Evolutionary conservation across 2,888 invertebrate species (phyloP).

Genomic region (Agrochola litura): DNA sequence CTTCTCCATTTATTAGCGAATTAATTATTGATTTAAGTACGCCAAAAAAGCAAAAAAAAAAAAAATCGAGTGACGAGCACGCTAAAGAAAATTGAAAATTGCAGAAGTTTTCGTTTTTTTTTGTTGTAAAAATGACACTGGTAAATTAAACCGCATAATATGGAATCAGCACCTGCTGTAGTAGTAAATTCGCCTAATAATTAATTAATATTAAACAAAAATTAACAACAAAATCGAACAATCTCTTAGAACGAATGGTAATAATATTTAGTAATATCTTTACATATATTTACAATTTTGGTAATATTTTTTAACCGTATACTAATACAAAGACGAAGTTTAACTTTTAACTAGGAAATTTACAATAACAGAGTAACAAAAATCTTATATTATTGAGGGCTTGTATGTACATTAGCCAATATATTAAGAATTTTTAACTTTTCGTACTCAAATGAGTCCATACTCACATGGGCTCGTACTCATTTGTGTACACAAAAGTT

Average conservation of each 20-base stretch:
- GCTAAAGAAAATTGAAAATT: slow-evolving; percentile 5
- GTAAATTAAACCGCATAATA: slow-evolving; percentile 56
- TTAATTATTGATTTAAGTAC: not conserved
- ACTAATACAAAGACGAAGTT: slow-evolving; percentile 86
- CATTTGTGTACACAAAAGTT: slow-evolving; percentile 33
- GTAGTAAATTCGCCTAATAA: slow-evolving; percentile 68
- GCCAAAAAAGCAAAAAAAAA: not conserved
- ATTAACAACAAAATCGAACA: slow-evolving; percentile 90
- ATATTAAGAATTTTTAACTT: slow-evolving; percentile 65
- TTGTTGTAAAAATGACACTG: slow-evolving; percentile 56
- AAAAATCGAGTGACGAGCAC: slow-evolving; percentile 17
- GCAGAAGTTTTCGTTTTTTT: not conserved
- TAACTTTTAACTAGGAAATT: slow-evolving; percentile 82
- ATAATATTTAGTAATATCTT: slow-evolving; percentile 90
- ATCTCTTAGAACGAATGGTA: slow-evolving; percentile 89
- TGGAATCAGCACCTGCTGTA: slow-evolving; percentile 66
- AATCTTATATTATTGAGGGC: slow-evolving; percentile 77
- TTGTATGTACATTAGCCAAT: slow-evolving; percentile 81
- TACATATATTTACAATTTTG: slow-evolving; percentile 90
- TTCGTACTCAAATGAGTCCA: slow-evolving; percentile 26
- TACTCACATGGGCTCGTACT: slow-evolving; percentile 10
- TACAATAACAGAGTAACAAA: slow-evolving; percentile 88
- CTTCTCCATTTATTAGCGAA: not conserved
- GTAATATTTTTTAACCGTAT: slow-evolving; percentile 88
- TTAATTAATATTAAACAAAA: slow-evolving; percentile 86